Conservation (phyloP, 2,113 vertebrate species). For the Ceyx margarethae region DNA sequence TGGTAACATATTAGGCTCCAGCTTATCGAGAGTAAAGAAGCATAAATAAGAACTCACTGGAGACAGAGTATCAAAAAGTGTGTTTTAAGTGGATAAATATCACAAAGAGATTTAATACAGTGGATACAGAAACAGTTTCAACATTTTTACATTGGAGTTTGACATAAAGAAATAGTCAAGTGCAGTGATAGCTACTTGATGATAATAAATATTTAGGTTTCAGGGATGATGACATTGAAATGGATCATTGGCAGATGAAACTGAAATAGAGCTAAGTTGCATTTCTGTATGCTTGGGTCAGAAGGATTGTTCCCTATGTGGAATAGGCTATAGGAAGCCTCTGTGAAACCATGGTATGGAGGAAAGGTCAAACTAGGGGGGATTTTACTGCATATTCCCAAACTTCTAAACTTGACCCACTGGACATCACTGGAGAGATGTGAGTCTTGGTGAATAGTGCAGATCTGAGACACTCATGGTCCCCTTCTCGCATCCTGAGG, state of each 20-base stretch:
- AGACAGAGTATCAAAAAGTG: neutral
- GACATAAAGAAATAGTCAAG: neutral
- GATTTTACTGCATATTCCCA: neutral
- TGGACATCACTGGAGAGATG: neutral
- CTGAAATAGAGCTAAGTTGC: neutral
- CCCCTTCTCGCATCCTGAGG: neutral
- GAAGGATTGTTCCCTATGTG: neutral
- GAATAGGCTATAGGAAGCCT: neutral
- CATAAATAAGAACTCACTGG: neutral
- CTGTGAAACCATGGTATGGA: neutral
- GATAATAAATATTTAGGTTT: neutral
- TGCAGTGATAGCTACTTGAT: neutral
- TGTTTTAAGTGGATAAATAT: neutral
- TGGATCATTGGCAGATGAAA: fast-evolving
- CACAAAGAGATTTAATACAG: neutral
- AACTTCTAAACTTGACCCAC: neutral
- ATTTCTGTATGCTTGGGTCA: neutral
- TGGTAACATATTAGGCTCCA: neutral
- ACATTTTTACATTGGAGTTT: neutral
- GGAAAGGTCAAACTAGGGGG: neutral
- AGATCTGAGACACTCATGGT: neutral
- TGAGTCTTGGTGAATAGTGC: neutral
- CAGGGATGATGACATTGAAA: neutral
- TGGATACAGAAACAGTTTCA: neutral
- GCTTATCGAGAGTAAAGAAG: neutral